Evolutionary conservation across 2,113 vertebrate genomes (phyloP), one percentile per base, ranked within the genome.

Genomic region (Anas platyrhynchos): DNA sequence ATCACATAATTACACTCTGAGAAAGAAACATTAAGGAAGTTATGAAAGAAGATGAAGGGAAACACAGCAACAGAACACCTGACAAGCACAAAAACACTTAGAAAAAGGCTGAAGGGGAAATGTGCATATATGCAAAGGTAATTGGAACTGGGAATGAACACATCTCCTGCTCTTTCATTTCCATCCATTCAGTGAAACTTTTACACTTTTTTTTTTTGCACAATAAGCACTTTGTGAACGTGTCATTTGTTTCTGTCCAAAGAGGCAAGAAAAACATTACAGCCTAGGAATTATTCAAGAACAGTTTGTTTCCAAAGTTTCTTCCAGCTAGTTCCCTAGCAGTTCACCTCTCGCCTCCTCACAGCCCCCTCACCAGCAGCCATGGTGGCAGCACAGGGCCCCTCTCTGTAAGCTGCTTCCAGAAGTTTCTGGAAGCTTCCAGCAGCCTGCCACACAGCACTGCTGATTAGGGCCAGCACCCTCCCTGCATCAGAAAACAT

Each of bases 381-480:
- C 17, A 18, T 20, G 38, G 26, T 18, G 16, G 38, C 62, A 8
- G 32, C 27, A 27, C 4, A 56, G 3, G 9, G 26, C 21, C 4
- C 5, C 34, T 41, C 38, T n/a, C 11, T 2, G 0, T 21, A 4
- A 1, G 22, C 3, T 6, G 15, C 16, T 85, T 83, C 82, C 43
- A 56, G 92, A 85, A 89, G 41, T 13, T 41, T 41, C 44, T 18
- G 8, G 44, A 46, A 46, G 32, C 54, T 85, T 76, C 65, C 1
- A 2, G 52, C 31, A 8, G 4, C 34, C 7, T 0, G 1, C 22
- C n/a, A 9, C 5, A 8, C 8, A 26, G 62, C 62, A 34, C 22
- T 26, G 6, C 1, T 0, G 41, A 9, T 11, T 0, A 0, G 22
- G 5, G 31, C 15, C 11, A 4, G 22, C 20, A 23, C 26, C 59